phyloP scores from a whole-genome alignment of 2,797 vertebrate species.

The Malacoraja senta region DNA sequence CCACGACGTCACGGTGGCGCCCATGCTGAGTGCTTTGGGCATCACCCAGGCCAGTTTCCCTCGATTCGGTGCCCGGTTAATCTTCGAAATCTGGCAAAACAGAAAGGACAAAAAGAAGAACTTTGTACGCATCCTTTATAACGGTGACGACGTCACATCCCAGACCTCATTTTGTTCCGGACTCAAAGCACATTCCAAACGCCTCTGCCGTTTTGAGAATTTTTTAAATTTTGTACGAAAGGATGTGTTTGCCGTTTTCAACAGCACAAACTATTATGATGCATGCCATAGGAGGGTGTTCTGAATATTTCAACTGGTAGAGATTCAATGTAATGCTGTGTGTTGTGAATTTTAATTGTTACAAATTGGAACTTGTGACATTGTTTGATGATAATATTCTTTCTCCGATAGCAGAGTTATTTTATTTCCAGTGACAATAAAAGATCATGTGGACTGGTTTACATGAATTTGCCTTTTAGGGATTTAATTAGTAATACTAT shows the following conservation, averaged over 20 bases:
- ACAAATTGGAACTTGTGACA: neutral
- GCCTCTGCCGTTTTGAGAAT: slow-evolving; percentile 83
- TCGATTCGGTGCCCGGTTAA: slow-evolving; percentile 81
- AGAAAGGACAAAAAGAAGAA: slow-evolving; percentile 60
- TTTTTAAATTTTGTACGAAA: slow-evolving; percentile 77
- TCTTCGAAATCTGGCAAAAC: slow-evolving; percentile 89
- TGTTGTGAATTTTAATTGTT: slow-evolving; percentile 2
- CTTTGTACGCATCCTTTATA: slow-evolving; percentile 83
- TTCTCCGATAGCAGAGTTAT: neutral
- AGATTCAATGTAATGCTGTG: neutral
- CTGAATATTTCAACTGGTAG: slow-evolving; percentile 42
- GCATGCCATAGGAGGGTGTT: slow-evolving; percentile 69
- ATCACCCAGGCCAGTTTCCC: slow-evolving; percentile 80
- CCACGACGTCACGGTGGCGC: slow-evolving; percentile 87
- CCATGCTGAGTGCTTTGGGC: slow-evolving; percentile 84
- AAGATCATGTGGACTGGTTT: neutral
- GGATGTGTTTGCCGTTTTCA: slow-evolving; percentile 81
- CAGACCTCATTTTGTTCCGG: slow-evolving; percentile 80
- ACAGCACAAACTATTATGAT: slow-evolving; percentile 76
- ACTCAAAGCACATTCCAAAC: slow-evolving; percentile 58
- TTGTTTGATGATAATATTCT: neutral
- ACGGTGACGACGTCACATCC: slow-evolving; percentile 89
- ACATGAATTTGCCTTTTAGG: neutral
- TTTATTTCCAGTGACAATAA: slow-evolving; percentile 32
- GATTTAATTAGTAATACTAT: neutral